These are phyloP conservation scores for Cyphomyrus discorhynchus DNA, from an alignment of 2,113 vertebrate genomes.

Conservation along the genomic window DNA sequence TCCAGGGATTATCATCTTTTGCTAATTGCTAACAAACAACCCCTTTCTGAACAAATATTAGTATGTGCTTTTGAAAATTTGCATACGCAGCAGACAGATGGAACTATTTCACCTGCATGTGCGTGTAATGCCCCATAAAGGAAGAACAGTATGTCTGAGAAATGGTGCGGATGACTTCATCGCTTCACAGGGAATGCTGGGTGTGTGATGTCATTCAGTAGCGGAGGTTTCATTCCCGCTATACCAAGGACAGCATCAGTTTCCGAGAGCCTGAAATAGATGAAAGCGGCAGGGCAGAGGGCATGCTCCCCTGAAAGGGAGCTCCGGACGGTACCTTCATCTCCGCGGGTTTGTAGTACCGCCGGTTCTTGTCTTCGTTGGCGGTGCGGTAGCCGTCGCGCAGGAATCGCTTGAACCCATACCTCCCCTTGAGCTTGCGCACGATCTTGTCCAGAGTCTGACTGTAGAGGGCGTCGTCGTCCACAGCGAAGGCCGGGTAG, in stretches of 20 bases:
- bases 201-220: neutral
- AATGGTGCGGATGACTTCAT: neutral
- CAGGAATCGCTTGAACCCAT: constrained; percentile 89
- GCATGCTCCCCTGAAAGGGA: neutral
- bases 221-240: neutral
- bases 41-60: constrained; percentile 21
- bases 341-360: constrained; percentile 91
- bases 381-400: constrained; percentile 87
- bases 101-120: constrained; percentile 28
- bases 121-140: neutral
- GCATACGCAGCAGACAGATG: constrained; percentile 25
- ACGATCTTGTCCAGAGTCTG: constrained; percentile 91
- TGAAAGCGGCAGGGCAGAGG: neutral
- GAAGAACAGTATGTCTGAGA: neutral
- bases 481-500: constrained; percentile 91
- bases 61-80: constrained; percentile 14
- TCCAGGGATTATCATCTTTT: constrained; percentile 45
- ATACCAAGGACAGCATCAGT: neutral
- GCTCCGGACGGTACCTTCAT: constrained; percentile 76
- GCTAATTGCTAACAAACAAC: constrained; percentile 36
- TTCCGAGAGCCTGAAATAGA: neutral
- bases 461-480: constrained; percentile 82
- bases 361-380: constrained; percentile 79
- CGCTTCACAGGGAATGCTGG: neutral
- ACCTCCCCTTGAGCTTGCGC: constrained; percentile 85